These are phyloP conservation scores for Heliconius melpomene DNA, from an alignment of 1,140 invertebrate genomes.

Conservation along the genomic window DNA sequence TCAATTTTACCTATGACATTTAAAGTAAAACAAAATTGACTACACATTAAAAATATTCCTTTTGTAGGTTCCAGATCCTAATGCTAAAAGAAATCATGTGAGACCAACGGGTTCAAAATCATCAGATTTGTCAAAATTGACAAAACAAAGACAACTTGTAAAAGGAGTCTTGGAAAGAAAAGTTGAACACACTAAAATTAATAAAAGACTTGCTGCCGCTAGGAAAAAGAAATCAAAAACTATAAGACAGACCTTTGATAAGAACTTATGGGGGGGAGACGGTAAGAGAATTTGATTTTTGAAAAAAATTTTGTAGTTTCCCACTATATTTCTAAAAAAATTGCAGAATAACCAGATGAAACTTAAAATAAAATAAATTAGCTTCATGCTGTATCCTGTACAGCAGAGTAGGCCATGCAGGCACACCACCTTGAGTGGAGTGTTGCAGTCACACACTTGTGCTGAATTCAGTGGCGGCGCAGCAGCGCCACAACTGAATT, in stretches of 20 bases:
- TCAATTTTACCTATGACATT: too few species aligned
- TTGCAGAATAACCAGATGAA: too few species aligned
- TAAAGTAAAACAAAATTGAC: too few species aligned
- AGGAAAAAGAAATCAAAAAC: slow-evolving; percentile 65
- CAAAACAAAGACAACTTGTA: slow-evolving; percentile 56
- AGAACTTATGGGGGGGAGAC: slow-evolving; percentile 71
- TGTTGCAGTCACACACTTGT: too few species aligned
- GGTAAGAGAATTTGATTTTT: slow-evolving; percentile 48
- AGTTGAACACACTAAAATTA: slow-evolving; percentile 60
- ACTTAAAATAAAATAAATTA: too few species aligned
- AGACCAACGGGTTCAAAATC: slow-evolving; percentile 70
- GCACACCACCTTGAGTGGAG: too few species aligned
- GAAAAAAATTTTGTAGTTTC: too few species aligned
- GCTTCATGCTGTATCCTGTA: too few species aligned
- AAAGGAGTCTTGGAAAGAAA: slow-evolving; percentile 68
- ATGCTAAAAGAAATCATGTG: slow-evolving; percentile 80
- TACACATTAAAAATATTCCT: neutral
- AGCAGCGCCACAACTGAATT: too few species aligned
- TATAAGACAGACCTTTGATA: slow-evolving; percentile 59
- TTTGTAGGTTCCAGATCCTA: slow-evolving; percentile 80
- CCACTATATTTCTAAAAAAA: too few species aligned
- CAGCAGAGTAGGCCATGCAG: too few species aligned
- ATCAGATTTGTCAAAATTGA: slow-evolving; percentile 67
- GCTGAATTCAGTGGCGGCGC: too few species aligned
- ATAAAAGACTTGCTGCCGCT: slow-evolving; percentile 63